Conservation (phyloP, 2,797 vertebrate genomes). For the Chelon auratus region DNA sequence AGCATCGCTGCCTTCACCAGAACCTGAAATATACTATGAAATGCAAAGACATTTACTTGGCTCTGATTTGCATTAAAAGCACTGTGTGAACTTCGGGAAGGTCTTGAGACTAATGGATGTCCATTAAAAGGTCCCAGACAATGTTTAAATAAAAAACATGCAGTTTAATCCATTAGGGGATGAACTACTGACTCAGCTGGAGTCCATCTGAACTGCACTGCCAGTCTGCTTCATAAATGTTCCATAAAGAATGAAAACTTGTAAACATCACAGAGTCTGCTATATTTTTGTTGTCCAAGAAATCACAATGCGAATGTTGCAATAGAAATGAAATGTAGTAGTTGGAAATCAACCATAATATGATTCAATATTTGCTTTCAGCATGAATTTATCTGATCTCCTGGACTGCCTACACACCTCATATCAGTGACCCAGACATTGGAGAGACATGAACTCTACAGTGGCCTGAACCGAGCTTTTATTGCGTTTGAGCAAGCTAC, state of each 20-base stretch:
- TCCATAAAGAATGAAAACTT: slow-evolving; percentile 19
- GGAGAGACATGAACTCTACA: slow-evolving; percentile 15
- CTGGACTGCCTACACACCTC: not conserved
- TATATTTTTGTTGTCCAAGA: not conserved
- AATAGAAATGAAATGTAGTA: slow-evolving; percentile 15
- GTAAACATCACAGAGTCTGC: not conserved
- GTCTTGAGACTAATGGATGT: too few relatives aligned
- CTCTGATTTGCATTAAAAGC: too few relatives aligned
- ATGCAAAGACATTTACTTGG: too few relatives aligned
- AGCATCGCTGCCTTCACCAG: too few relatives aligned
- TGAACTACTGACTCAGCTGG: too few relatives aligned
- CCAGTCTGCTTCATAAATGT: slow-evolving; percentile 23
- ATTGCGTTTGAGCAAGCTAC: slow-evolving; percentile 9
- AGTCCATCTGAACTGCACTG: not conserved
- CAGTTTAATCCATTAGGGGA: too few relatives aligned
- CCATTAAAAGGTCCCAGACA: too few relatives aligned
- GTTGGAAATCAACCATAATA: slow-evolving; percentile 7
- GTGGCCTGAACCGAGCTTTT: slow-evolving; percentile 4
- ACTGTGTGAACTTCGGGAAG: too few relatives aligned
- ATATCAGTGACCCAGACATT: slow-evolving; percentile 8
- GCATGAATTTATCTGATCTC: not conserved
- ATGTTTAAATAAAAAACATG: too few relatives aligned
- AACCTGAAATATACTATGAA: too few relatives aligned
- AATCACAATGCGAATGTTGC: not conserved
- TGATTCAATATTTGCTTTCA: slow-evolving; percentile 19